Base-by-base conservation (phyloP, 2,888 invertebrate species). In the Meteorus cinctellus region DNA sequence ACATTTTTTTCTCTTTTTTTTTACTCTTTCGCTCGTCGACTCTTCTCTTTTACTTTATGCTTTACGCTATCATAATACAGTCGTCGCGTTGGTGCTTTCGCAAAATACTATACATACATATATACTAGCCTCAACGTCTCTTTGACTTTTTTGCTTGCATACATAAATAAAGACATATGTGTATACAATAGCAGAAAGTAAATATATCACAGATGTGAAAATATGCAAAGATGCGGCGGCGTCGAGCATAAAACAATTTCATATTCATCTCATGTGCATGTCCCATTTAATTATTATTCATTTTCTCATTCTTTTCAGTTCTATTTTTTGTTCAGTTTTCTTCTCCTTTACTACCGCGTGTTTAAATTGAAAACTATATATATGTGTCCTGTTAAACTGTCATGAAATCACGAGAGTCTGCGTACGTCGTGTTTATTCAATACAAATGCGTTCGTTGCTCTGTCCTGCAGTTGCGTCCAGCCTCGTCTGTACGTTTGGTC, bases 11-110 rank as follows among this genome's bases (percentile, higher is more conserved):
- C 68, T 31, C 69, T 65, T 59, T 60, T 75, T 73, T 72, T 71
- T 59, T 24, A 24, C 24, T 24, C 24, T 24, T 0, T 51, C n/a
- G n/a, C 48, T 72, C 45, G 45, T 60, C 48, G 48, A 29, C 72
- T 63, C 45, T 27, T 72, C 62, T 72, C 48, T 31, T 66, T 59
- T 59, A 63, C 48, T 72, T 72, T 36, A 67, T 70, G 60, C 72
- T 80, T 77, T 75, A 77, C 74, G 72, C 78, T 75, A 79, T 79
- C 77, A 76, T 80, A 80, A 78, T 79, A 76, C 75, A 78, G 75
- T 76, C 77, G 75, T 77, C 79, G 78, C 80, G 78, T 79, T 77
- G 78, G 74, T 75, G 78, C 80, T 81, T 80, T 78, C 77, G 77
- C 76, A 75, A 67, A 74, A 78, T 76, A 78, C 77, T 77, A 77